Evolutionary conservation across 2,113 vertebrate genomes (phyloP).

Genomic region (Gnathonemus longibarbis): DNA sequence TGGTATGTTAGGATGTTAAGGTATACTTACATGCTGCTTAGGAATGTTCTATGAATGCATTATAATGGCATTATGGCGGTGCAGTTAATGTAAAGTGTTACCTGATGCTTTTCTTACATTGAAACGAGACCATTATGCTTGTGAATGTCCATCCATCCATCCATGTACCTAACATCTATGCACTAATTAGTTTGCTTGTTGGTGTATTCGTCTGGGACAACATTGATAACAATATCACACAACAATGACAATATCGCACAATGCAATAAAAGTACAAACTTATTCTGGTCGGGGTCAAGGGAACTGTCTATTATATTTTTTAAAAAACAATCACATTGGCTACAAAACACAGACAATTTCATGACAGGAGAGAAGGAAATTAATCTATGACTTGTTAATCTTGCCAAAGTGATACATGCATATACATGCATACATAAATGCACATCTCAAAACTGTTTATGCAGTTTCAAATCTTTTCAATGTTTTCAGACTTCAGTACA

Average conservation of each 20-base stretch:
- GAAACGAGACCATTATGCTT: neutral
- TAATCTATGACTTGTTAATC: neutral
- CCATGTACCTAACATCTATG: neutral
- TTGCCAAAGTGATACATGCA: neutral
- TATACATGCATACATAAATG: neutral
- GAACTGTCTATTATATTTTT: neutral
- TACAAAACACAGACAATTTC: neutral
- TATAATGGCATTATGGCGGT: no score
- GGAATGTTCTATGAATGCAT: neutral
- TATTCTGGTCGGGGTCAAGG: neutral
- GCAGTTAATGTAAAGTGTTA: neutral
- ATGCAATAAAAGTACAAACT: neutral
- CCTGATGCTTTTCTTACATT: neutral
- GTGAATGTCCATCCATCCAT: neutral
- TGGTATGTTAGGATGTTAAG: neutral
- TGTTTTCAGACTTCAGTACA: slow-evolving; percentile 1
- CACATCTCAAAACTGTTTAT: slow-evolving; percentile 23
- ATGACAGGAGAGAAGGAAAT: neutral
- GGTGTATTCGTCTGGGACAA: neutral
- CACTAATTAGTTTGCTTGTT: neutral
- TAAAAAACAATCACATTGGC: neutral
- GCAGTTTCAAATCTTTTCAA: slow-evolving; percentile 26
- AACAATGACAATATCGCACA: neutral
- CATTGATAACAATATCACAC: neutral
- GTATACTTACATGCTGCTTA: neutral